Evolutionary conservation across 2,888 invertebrate species (phyloP), one percentile per base, ranked within the genome.

Genomic region (Leptura quadrifasciata): DNA sequence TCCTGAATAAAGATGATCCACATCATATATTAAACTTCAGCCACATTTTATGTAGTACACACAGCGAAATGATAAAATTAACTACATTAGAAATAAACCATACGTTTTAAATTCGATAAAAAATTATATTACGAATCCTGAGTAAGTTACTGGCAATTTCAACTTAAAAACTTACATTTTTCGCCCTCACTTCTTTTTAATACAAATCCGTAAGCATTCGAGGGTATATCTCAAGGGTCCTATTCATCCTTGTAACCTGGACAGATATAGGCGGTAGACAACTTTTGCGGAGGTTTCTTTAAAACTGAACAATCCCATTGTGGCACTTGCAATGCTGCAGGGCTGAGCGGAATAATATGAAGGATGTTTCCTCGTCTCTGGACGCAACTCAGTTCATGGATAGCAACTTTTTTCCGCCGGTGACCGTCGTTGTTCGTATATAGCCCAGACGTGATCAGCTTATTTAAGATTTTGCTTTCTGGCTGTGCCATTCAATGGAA

Each of bases 231-330:
- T 55, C 31, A 18, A 12, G 68, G 55, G 55, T 27, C 35, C 24
- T 52, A 55, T 55, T 27, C 27, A 54, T 57, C 24, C 17, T 27
- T 57, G 68, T 68, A 57, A 55, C 68, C 27, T 57, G 68, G 68
- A 35, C 67, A 52, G 61, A 61, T 61, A 61, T 61, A 61, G 17
- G 17, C 21, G 63, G 27, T 68, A 52, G 68, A 63, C 52, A 47
- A 39, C 47, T 47, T 65, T 18, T 20, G 47, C 54, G 31, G 24
- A 31, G 68, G 68, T 68, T 57, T 24, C 68, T 54, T 68, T 55
- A 55, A 68, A 68, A 68, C 55, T 54, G 55, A 35, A 57, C 57
- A 68, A 8, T 68, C 68, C 68, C 68, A 54, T 57, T 55, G 68
- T 54, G 68, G 27, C 55, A 68, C 68, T 68, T 57, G 57, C n/a